A percentile compares a stretch with the other conserved stretches of the same genome.
These are phyloP conservation scores for Elephantulus edwardii DNA, from an alignment of 2,113 vertebrate species.

Conservation along the genomic window DNA sequence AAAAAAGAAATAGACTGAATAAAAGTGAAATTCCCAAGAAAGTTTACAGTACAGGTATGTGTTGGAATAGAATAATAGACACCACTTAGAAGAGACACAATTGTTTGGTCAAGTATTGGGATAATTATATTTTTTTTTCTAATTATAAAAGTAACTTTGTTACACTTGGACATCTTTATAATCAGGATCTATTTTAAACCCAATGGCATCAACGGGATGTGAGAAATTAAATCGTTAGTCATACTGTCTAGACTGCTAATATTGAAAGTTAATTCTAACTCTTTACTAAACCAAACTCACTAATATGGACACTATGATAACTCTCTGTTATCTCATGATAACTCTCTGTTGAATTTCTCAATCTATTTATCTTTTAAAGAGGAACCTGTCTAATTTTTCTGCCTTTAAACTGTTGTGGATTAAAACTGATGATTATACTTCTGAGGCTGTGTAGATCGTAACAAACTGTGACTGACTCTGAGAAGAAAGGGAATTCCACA, in stretches of 20 bases:
- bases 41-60: neutral
- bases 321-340: too few species aligned
- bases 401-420: too few species aligned
- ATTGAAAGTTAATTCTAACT: neutral
- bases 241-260: neutral
- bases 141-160: neutral
- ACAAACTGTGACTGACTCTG: too few species aligned
- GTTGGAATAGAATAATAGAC: neutral
- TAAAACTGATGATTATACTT: too few species aligned
- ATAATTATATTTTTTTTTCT: neutral
- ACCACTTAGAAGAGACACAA: neutral
- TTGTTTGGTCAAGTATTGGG: neutral
- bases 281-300: too few species aligned
- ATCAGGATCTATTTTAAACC: neutral
- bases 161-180: slow-evolving; percentile 12
- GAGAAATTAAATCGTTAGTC: neutral
- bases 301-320: too few species aligned
- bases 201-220: neutral
- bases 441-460: too few species aligned
- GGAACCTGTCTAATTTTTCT: too few species aligned
- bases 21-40: neutral
- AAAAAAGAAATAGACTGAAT: too few species aligned
- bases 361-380: too few species aligned
- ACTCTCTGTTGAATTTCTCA: too few species aligned
- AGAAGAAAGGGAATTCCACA: too few species aligned